Conservation (phyloP, 1,140 invertebrate genomes). For the Procambarus clarkii region DNA sequence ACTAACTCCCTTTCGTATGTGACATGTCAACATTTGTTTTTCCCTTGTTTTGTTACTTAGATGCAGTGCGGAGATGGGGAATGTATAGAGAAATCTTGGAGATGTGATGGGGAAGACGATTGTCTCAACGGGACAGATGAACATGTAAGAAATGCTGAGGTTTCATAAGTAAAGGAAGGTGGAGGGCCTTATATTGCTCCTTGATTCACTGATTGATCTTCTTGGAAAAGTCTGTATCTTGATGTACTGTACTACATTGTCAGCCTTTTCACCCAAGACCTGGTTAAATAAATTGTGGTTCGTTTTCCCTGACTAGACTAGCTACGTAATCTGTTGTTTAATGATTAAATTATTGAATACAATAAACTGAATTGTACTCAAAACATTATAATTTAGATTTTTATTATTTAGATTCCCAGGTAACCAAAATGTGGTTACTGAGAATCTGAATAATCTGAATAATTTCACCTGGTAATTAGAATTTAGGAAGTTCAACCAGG, state of each 20-base stretch:
- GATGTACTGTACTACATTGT: neutral
- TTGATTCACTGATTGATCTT: neutral
- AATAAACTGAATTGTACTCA: too few species aligned
- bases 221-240: neutral
- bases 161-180: constrained; percentile 14
- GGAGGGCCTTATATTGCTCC: neutral
- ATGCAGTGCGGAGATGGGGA: constrained; percentile 79
- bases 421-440: neutral
- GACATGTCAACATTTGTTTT: constrained; percentile 46
- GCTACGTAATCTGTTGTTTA: too few species aligned
- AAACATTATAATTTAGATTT: neutral
- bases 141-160: constrained; percentile 78
- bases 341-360: too few species aligned
- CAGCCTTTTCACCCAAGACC: neutral
- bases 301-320: too few species aligned
- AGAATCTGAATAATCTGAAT: too few species aligned
- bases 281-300: neutral
- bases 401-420: neutral
- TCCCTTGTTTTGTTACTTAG: constrained; percentile 47
- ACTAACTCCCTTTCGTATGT: constrained; percentile 33
- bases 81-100: constrained; percentile 88
- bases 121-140: constrained; percentile 82
- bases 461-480: neutral
- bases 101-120: constrained; percentile 88
- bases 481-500: neutral